phyloP scores from a whole-genome alignment of 2,797 vertebrate genomes.

The Melanotaenia pygmaea region DNA sequence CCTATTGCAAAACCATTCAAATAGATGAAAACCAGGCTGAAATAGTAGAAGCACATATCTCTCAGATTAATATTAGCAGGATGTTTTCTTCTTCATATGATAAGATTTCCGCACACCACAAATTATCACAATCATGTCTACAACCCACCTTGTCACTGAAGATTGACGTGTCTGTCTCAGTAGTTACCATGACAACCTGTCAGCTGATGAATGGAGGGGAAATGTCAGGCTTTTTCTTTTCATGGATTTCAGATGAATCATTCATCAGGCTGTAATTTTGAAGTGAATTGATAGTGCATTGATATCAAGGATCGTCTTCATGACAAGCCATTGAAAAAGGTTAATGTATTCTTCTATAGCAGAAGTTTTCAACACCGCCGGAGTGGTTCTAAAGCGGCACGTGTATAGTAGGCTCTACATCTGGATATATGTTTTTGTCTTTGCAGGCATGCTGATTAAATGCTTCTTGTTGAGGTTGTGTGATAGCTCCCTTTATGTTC shows the following conservation, averaged over 20 bases:
- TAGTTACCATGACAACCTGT: slow-evolving; percentile 50
- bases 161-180: slow-evolving; percentile 39
- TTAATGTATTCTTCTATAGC: slow-evolving; percentile 63
- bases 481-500: slow-evolving; percentile 40
- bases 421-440: slow-evolving; percentile 9
- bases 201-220: slow-evolving; percentile 41
- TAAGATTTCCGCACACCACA: slow-evolving; percentile 14
- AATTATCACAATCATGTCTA: slow-evolving; percentile 33
- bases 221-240: slow-evolving; percentile 42
- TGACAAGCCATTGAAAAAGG: slow-evolving; percentile 49
- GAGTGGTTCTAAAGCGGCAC: slow-evolving; percentile 1
- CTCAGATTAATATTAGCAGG: slow-evolving; percentile 1
- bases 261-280: slow-evolving; percentile 44
- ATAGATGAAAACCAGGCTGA: background rate
- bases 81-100: slow-evolving; percentile 14
- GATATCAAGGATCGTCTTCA: slow-evolving; percentile 49
- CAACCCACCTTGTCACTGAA: slow-evolving; percentile 22
- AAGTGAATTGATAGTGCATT: slow-evolving; percentile 50
- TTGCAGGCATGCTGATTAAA: slow-evolving; percentile 22
- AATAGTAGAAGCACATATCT: slow-evolving; percentile 1
- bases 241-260: slow-evolving; percentile 47
- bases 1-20: slow-evolving; percentile 23
- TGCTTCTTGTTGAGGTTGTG: slow-evolving; percentile 20
- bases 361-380: background rate
- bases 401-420: background rate